Evolutionary conservation across 1,140 invertebrate genomes (phyloP).

Genomic region (Pachypsylla venusta): DNA sequence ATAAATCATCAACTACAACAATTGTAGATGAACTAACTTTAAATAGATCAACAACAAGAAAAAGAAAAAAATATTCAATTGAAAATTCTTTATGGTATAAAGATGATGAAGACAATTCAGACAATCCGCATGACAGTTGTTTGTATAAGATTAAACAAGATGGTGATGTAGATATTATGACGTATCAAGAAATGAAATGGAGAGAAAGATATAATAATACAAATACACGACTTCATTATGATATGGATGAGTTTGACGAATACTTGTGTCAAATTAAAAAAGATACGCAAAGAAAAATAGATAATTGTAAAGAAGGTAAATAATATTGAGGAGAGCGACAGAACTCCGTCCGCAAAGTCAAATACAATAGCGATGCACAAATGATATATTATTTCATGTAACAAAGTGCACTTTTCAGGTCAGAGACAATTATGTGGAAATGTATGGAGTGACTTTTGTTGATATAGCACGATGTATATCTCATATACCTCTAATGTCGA

Average conservation of each 20-base stretch:
- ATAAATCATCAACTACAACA: too few relatives aligned
- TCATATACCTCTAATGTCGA: too few relatives aligned
- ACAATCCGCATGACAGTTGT: background rate
- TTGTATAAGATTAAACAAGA: background rate
- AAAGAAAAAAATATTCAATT: background rate
- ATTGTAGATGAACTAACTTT: too few relatives aligned
- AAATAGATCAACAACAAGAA: too few relatives aligned
- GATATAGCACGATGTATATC: too few relatives aligned
- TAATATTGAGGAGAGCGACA: background rate
- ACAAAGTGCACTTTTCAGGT: too few relatives aligned
- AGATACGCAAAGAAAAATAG: background rate
- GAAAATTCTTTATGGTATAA: constrained; percentile 3
- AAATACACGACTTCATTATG: background rate
- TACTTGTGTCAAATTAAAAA: background rate
- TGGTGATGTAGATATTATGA: background rate
- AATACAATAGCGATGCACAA: too few relatives aligned
- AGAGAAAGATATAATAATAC: background rate
- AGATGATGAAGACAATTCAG: background rate
- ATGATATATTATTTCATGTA: too few relatives aligned
- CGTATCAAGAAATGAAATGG: background rate
- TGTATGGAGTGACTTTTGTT: too few relatives aligned
- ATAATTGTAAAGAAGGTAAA: constrained; percentile 2
- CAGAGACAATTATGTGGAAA: too few relatives aligned
- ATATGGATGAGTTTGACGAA: background rate
- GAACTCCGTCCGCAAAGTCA: too few relatives aligned